Conservation (phyloP, 2,797 vertebrate species). For the Phoxinus dragarum region DNA sequence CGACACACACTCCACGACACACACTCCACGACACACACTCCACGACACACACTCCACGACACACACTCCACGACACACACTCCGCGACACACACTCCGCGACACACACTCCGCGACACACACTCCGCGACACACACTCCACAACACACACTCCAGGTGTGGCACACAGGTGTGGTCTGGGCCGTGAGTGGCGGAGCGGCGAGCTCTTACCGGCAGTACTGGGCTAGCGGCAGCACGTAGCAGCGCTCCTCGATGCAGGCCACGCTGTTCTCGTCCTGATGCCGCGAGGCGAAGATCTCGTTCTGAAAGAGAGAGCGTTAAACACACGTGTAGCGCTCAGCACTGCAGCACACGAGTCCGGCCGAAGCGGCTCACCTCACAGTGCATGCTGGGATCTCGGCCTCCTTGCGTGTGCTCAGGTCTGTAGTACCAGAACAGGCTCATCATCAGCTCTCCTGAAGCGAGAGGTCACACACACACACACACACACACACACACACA, state of each 20-base stretch:
- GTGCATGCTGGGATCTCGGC: constrained; percentile 94
- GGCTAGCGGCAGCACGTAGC: constrained; percentile 97
- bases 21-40: too few species aligned
- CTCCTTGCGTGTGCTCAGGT: constrained; percentile 98
- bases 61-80: too few species aligned
- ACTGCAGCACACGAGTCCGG: constrained; percentile 17
- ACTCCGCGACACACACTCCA: too few species aligned
- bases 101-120: too few species aligned
- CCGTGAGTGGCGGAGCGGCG: too few species aligned
- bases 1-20: too few species aligned
- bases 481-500: too few species aligned
- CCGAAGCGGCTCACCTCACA: constrained; percentile 86
- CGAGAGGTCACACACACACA: neutral
- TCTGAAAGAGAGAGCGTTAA: constrained; percentile 79
- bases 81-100: too few species aligned
- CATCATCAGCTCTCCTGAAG: constrained; percentile 98
- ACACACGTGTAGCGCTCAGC: too few species aligned
- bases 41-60: too few species aligned
- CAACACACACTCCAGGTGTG: too few species aligned
- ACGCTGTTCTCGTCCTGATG: constrained; percentile 99
- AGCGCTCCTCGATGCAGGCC: constrained; percentile 98
- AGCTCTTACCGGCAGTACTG: constrained; percentile 96
- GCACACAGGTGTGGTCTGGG: too few species aligned
- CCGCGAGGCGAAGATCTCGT: constrained; percentile 98
- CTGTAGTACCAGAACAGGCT: constrained; percentile 99